phyloP scores from a whole-genome alignment of 2,888 invertebrate genomes.

The Eledone cirrhosa region DNA sequence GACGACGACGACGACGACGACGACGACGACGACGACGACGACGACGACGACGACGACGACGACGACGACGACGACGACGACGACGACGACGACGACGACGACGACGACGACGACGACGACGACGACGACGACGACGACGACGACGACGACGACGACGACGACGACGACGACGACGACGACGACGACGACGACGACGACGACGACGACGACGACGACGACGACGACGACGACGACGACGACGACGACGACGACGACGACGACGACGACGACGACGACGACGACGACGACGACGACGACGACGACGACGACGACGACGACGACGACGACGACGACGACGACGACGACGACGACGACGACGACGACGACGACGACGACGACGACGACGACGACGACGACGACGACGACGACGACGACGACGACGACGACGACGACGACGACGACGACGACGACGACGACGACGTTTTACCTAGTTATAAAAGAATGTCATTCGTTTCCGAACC shows the following conservation, averaged over 20 bases:
- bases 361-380: conserved; percentile 11
- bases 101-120: background rate
- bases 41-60: background rate
- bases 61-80: background rate
- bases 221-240: background rate
- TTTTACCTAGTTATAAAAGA: too few relatives aligned
- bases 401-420: too few relatives aligned
- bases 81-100: background rate
- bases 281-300: background rate
- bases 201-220: background rate
- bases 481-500: too few relatives aligned
- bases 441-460: too few relatives aligned
- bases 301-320: background rate
- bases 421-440: too few relatives aligned
- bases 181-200: background rate
- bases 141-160: background rate
- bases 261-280: background rate
- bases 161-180: background rate
- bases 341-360: conserved; percentile 11
- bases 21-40: background rate
- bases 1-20: background rate
- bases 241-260: background rate
- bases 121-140: background rate
- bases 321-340: background rate
- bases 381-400: background rate